Evolutionary conservation across 2,113 vertebrate genomes (phyloP).

Genomic region (rabbit (Oryctolagus cuniculus)): DNA sequence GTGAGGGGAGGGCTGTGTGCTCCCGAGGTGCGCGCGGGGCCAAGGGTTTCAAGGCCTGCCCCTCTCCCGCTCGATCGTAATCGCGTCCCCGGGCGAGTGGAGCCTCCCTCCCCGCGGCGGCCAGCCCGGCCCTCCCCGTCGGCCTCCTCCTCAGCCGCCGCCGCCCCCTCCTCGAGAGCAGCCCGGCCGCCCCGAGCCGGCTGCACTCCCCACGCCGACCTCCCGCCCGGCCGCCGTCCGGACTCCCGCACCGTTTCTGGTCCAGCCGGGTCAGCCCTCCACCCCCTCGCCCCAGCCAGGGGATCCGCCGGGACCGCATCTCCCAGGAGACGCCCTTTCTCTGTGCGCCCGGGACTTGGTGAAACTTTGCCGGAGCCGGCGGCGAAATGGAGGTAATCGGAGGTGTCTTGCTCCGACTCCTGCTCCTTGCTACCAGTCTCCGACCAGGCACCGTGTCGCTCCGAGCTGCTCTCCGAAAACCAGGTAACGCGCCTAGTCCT

Average conservation of each 20-base stretch:
- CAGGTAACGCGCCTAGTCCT: slow-evolving; percentile 87
- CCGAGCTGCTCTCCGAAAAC: slow-evolving; percentile 87
- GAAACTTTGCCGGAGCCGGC: slow-evolving; percentile 77
- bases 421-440: slow-evolving; percentile 87
- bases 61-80: slow-evolving; percentile 51
- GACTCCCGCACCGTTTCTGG: background rate
- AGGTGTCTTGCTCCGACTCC: slow-evolving; percentile 81
- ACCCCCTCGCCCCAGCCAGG: background rate
- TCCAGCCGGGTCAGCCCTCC: background rate
- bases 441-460: slow-evolving; percentile 80
- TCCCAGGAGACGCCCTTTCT: slow-evolving; percentile 62
- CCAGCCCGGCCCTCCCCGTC: slow-evolving; percentile 44
- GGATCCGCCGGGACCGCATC: background rate
- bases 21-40: too few relatives aligned
- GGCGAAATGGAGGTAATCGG: slow-evolving; percentile 88
- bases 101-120: slow-evolving; percentile 31
- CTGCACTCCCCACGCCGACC: slow-evolving; percentile 49
- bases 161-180: slow-evolving; percentile 11
- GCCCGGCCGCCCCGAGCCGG: background rate
- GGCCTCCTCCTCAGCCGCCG: background rate
- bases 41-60: slow-evolving; percentile 37
- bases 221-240: slow-evolving; percentile 36
- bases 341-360: slow-evolving; percentile 73
- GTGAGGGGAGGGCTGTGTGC: too few relatives aligned
- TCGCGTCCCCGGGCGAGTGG: slow-evolving; percentile 53